A percentile compares a stretch with the other conserved stretches of the same genome.
Evolutionary conservation across 2,113 vertebrate species (phyloP).

Genomic region (Genyomyrus donnyi): DNA sequence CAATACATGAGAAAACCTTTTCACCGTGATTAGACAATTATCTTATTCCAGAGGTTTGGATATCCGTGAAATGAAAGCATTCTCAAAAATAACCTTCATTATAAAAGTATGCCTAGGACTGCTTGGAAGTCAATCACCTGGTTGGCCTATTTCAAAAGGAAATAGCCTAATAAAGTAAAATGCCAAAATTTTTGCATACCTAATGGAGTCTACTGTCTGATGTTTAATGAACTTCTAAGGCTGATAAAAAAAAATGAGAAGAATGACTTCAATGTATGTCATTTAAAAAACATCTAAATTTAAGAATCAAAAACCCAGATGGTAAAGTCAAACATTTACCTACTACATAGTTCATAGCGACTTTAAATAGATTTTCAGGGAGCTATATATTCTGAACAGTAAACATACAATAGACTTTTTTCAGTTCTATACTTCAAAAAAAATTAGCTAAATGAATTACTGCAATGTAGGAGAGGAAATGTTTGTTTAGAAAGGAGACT

Average conservation of each 20-base stretch:
- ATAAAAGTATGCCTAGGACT: neutral
- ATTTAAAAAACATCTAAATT: neutral
- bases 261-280: neutral
- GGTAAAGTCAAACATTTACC: neutral
- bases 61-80: neutral
- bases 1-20: neutral
- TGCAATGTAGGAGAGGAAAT: neutral
- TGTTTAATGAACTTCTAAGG: neutral
- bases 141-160: neutral
- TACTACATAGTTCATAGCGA: neutral
- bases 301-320: neutral
- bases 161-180: neutral
- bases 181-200: neutral
- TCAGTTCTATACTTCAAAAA: neutral
- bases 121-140: neutral
- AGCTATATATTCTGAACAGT: neutral
- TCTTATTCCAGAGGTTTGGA: neutral
- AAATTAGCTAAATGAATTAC: neutral
- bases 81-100: neutral
- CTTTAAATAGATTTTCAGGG: neutral
- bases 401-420: neutral
- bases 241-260: neutral
- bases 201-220: neutral
- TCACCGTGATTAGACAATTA: neutral
- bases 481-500: neutral